phyloP scores from a whole-genome alignment of 2,797 vertebrate species.

The Sphenodon punctatus region DNA sequence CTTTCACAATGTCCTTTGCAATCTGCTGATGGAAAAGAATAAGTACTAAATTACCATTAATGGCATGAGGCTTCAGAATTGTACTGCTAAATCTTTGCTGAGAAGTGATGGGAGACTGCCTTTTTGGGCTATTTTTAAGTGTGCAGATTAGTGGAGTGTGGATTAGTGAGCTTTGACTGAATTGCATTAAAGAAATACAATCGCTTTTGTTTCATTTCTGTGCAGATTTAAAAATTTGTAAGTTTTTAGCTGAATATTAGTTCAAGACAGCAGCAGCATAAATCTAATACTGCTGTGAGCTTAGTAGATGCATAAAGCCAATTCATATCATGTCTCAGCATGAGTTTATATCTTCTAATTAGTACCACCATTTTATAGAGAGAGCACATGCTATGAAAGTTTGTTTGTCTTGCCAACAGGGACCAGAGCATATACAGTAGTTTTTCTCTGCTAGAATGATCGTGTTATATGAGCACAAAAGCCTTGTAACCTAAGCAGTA shows the following conservation, averaged over 20 bases:
- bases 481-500: slow-evolving; percentile 67
- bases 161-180: slow-evolving; percentile 18
- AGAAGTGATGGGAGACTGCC: background rate
- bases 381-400: slow-evolving; percentile 76
- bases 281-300: slow-evolving; percentile 81
- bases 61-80: rapidly evolving
- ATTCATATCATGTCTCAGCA: slow-evolving; percentile 81
- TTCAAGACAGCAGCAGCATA: slow-evolving; percentile 71
- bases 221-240: slow-evolving; percentile 56
- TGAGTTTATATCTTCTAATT: slow-evolving; percentile 83
- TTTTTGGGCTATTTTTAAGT: background rate
- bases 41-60: background rate
- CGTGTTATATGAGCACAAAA: slow-evolving; percentile 42
- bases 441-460: slow-evolving; percentile 53
- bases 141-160: background rate
- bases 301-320: slow-evolving; percentile 74
- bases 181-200: slow-evolving; percentile 29
- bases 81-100: background rate
- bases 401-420: slow-evolving; percentile 75
- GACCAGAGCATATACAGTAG: slow-evolving; percentile 57
- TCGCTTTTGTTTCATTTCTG: slow-evolving; percentile 58
- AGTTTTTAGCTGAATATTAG: slow-evolving; percentile 72
- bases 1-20: background rate
- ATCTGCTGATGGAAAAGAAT: background rate
- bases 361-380: slow-evolving; percentile 77